A percentile compares a stretch with the other conserved stretches of the same genome.
Evolutionary conservation across 2,888 invertebrate genomes (phyloP).

Genomic region (Caenorhabditis wallacei): DNA sequence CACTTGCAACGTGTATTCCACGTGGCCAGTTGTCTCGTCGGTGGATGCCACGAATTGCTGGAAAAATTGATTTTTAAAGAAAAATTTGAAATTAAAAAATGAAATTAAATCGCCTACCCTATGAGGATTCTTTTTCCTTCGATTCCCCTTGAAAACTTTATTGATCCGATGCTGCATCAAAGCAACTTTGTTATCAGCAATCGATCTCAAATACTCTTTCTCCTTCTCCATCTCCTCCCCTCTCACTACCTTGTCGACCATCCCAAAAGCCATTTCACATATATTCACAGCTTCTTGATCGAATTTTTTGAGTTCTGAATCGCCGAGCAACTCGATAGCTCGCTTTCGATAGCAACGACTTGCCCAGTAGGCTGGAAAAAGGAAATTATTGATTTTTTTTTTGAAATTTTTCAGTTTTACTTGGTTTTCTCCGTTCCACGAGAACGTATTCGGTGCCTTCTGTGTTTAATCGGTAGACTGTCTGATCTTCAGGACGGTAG

Average conservation of each 20-base stretch:
- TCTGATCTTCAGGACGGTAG: slow-evolving; percentile 72
- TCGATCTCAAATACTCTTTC: slow-evolving; percentile 35
- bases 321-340: slow-evolving; percentile 58
- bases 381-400: not conserved
- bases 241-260: slow-evolving; percentile 58
- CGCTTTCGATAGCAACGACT: slow-evolving; percentile 60
- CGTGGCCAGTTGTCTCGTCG: slow-evolving; percentile 32
- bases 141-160: slow-evolving; percentile 51
- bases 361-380: slow-evolving; percentile 73
- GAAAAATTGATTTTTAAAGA: slow-evolving; percentile 9
- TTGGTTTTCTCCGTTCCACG: slow-evolving; percentile 55
- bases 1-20: slow-evolving; percentile 16
- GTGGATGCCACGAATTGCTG: slow-evolving; percentile 28
- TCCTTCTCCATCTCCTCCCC: slow-evolving; percentile 49
- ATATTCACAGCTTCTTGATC: slow-evolving; percentile 66
- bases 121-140: slow-evolving; percentile 46
- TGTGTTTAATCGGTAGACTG: slow-evolving; percentile 75
- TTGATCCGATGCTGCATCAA: slow-evolving; percentile 52
- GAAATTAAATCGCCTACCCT: too few relatives aligned
- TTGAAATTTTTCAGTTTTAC: slow-evolving; percentile 31
- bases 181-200: slow-evolving; percentile 42
- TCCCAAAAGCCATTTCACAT: slow-evolving; percentile 59
- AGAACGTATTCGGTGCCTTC: slow-evolving; percentile 65
- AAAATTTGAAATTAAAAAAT: too few relatives aligned
- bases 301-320: slow-evolving; percentile 59